Base-by-base conservation (phyloP, 2,888 invertebrate genomes). In the Notodonta dromedarius region DNA sequence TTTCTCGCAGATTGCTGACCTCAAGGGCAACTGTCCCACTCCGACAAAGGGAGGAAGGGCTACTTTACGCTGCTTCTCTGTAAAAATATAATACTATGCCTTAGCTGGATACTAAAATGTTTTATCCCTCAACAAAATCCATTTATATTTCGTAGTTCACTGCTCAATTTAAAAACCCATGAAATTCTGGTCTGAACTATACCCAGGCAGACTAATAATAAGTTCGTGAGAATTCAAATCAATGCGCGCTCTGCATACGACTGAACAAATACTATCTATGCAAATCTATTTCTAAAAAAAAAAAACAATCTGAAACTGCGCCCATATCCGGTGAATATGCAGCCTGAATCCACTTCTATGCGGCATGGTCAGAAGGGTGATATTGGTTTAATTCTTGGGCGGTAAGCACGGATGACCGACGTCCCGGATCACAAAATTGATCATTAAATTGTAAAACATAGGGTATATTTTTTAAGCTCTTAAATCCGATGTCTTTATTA, bases 181-280 rank as follows among this genome's bases (percentile, higher is more conserved):
- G n/a, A 13, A 46, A 46, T n/a, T 11, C 11, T 12, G 16, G 16
- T 50, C 50, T 50, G 13, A 32, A 32, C 16, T 51, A 51, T 24
- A 1, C 24, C 48, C 48, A 48, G 48, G n/a, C n/a, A n/a, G n/a
- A n/a, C n/a, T n/a, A 48, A 4, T 48, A 14, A 48, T 11, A 24
- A 51, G 24, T 13, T 13, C 52, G 13, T 35, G 52, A 52, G 13
- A 52, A 16, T 16, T 50, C 46, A 53, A 53, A 55, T 40, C 16
- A 39, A 55, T 13, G 32, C 13, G 39, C 55, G 5, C 7, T n/a
- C n/a, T 14, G 40, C 40, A 35, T 9, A 55, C 16, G 55, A 9
- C 55, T 40, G 55, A 55, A 55, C 14, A 55, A 55, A 55, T 55
- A 40, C 5, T 39, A n/a, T n/a, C 24, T 24, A 55, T 55, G 55